Evolutionary conservation across 2,888 invertebrate genomes (phyloP), one percentile per base, ranked within the genome.

Genomic region (Laothoe populi): DNA sequence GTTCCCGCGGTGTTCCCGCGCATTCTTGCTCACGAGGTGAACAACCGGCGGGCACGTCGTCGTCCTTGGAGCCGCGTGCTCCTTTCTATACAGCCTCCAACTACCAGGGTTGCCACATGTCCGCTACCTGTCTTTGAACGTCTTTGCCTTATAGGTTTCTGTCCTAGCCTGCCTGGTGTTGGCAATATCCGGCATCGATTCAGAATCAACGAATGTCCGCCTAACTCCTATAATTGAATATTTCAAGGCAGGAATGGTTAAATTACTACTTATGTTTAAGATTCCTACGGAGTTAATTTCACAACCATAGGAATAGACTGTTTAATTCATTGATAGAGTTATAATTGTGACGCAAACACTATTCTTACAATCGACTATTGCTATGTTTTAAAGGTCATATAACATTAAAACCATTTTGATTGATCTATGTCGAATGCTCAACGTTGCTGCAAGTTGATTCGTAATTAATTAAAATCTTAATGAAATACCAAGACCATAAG

Each of bases 31-130:
- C 64, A 63, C 79, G 88, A 87, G 91, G 91, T 92, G 82, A 90
- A 90, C 90, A 90, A 90, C 90, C 91, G 84, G 79, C 82, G 78
- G 72, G 78, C 79, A 76, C 84, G 84, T 77, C 86, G 89, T 86
- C 91, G 89, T 90, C 89, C 88, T 84, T 84, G 83, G 78, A 74
- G 71, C 81, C 79, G 78, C 84, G 83, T 83, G 84, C 86, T 88
- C 87, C 88, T 87, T 90, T 86, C 88, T 85, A 88, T 80, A 81
- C 80, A 83, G 78, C 74, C 70, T 60, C 62, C 67, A 69, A 66
- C 67, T n/a, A 38, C 24, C 58, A 74, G 74, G 73, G 68, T 72
- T 74, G 65, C 70, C 71, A 72, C 73, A 71, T 66, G 65, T 73
- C 48, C 59, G 59, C 38, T 53, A 42, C 31, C 42, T 53, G 49